These are phyloP conservation scores for Vanessa atalanta DNA, from an alignment of 1,140 invertebrate species.

Conservation along the genomic window DNA sequence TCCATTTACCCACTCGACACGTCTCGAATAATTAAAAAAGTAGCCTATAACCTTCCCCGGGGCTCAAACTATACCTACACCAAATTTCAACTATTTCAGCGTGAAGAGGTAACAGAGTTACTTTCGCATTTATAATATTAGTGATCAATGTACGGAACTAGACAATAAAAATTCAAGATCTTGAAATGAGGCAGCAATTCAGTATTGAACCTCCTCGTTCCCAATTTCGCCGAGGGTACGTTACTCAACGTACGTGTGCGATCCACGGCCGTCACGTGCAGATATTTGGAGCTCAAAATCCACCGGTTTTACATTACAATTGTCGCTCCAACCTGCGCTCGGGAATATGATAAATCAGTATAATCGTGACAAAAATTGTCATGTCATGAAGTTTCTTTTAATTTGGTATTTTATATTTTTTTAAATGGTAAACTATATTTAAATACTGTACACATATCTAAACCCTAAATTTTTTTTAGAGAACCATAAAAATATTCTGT, in stretches of 20 bases:
- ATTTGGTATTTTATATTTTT: not conserved
- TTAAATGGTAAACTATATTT: too few species aligned
- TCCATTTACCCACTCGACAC: too few species aligned
- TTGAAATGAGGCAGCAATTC: conserved; percentile 1
- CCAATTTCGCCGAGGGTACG: conserved; percentile 1
- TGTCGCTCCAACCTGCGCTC: conserved; percentile 61
- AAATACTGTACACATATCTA: too few species aligned
- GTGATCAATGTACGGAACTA: not conserved
- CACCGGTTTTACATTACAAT: conserved; percentile 69
- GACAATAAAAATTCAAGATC: not conserved
- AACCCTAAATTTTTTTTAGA: too few species aligned
- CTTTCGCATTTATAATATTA: too few species aligned
- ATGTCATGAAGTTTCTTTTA: not conserved
- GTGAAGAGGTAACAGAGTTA: too few species aligned
- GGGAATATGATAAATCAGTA: conserved; percentile 71
- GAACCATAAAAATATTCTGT: too few species aligned
- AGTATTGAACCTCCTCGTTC: not conserved
- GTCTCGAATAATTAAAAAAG: too few species aligned
- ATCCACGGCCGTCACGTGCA: conserved; percentile 27
- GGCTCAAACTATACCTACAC: too few species aligned
- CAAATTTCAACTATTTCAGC: too few species aligned
- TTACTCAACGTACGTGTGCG: conserved; percentile 6
- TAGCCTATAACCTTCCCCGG: too few species aligned
- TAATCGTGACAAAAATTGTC: conserved; percentile 45
- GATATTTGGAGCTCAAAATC: conserved; percentile 45